phyloP scores from a whole-genome alignment of 2,113 vertebrate genomes.

The Chrysochloris asiatica region DNA sequence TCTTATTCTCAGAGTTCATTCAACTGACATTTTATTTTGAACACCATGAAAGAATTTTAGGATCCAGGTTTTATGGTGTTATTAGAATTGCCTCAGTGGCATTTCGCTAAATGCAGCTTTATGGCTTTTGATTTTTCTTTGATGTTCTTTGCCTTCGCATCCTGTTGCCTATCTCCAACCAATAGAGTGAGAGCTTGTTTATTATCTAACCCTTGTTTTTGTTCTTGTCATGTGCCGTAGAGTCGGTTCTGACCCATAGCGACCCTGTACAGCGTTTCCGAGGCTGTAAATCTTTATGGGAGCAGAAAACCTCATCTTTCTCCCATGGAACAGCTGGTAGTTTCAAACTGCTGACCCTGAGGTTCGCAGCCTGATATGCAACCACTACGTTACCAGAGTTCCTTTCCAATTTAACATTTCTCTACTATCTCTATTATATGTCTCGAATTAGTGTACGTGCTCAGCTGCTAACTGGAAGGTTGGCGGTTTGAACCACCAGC shows the following conservation, averaged over 20 bases:
- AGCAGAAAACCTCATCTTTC: too few relatives aligned
- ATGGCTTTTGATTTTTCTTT: slow-evolving; percentile 7
- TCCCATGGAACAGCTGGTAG: too few relatives aligned
- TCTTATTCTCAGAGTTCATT: slow-evolving; percentile 7
- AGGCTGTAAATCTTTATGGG: too few relatives aligned
- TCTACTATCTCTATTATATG: not conserved
- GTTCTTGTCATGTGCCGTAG: too few relatives aligned
- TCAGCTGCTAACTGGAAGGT: not conserved
- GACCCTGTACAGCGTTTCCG: too few relatives aligned
- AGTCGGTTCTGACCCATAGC: too few relatives aligned
- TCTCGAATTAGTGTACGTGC: not conserved
- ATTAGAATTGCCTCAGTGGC: slow-evolving; percentile 16
- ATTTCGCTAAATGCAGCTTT: not conserved
- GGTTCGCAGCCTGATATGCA: too few relatives aligned
- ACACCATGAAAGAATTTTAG: not conserved
- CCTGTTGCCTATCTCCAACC: not conserved
- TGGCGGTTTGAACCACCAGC: not conserved
- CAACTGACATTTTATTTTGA: not conserved
- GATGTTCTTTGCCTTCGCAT: not conserved
- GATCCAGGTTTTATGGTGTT: not conserved
- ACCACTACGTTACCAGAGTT: too few relatives aligned
- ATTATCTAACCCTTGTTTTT: not conserved
- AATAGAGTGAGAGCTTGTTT: not conserved
- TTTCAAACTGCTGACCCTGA: too few relatives aligned
- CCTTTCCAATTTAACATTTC: not conserved